Conservation (phyloP, 2,797 vertebrate genomes). For the Lithobates pipiens region DNA sequence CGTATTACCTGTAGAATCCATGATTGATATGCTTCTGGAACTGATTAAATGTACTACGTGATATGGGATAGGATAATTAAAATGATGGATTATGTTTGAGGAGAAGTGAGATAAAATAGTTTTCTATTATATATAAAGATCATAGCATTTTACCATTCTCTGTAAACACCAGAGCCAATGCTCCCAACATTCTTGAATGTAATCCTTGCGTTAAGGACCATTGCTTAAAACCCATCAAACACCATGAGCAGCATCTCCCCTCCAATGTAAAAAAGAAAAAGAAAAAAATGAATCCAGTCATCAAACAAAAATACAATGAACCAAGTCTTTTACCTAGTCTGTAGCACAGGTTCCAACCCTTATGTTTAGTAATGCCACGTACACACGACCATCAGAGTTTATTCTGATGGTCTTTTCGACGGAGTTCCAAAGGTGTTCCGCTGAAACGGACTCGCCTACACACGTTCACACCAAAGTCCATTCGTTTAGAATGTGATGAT, state of each 20-base stretch:
- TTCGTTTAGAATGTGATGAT: no score
- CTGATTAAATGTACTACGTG: not conserved
- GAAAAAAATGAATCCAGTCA: not conserved
- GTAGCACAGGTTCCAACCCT: not conserved
- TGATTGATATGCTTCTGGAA: not conserved
- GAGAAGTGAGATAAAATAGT: not conserved
- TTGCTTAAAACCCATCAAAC: not conserved
- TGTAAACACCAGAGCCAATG: not conserved
- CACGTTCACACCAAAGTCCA: no score
- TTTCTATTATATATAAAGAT: not conserved
- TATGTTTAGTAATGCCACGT: not conserved
- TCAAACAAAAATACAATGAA: not conserved
- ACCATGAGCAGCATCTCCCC: not conserved
- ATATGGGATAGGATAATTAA: not conserved
- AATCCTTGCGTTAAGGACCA: not conserved
- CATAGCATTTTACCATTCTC: no score
- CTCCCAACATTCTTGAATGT: not conserved
- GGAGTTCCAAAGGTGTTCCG: no score
- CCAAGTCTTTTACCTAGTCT: not conserved
- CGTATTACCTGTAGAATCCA: not conserved
- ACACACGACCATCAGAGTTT: no score
- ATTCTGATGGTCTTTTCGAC: no score
- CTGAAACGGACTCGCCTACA: no score
- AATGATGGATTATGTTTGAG: not conserved
- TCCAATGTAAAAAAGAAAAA: no score